Evolutionary conservation across 2,888 invertebrate species (phyloP), one percentile per base, ranked within the genome.

Genomic region (Plutella xylostella): DNA sequence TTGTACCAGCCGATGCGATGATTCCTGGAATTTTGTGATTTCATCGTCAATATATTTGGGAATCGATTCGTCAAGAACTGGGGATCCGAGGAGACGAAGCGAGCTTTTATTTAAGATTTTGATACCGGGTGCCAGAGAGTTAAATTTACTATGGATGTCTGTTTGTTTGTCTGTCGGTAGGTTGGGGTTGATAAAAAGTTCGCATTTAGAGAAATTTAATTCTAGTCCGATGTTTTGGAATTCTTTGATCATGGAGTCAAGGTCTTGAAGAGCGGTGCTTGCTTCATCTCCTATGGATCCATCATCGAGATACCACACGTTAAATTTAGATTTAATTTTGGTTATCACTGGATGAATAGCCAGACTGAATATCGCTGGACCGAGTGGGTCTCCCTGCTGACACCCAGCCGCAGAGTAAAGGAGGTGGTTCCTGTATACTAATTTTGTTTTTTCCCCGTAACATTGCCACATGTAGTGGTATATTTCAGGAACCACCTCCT

Each of bases 301-400:
- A n/a, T 39, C 38, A 14, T 39, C 38, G 3, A 39, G 14, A 21
- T 39, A 39, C 38, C 38, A 39, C 7, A 39, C 9, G 15, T 39
- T 21, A 17, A 39, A 39, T 21, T 22, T 22, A 4, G 38, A 39
- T n/a, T n/a, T n/a, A n/a, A n/a, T n/a, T 21, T 14, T 21, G n/a
- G 15, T 6, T 2, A 6, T n/a, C 7, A 39, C 6, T 21, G 38
- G 35, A 17, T 14, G 34, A 14, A 34, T n/a, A n/a, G n/a, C n/a
- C n/a, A n/a, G 14, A 4, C 34, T 34, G 34, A 34, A 34, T 9
- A 34, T 17, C 9, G 14, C 14, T 15, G 34, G 34, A n/a, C 34
- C 14, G 17, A 21, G 21, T n/a, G 38, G 38, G 38, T 39, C 38
- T 14, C 38, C 38, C 15, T 39, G 38, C 14, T 39, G 38, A 39